Conservation (phyloP, 1,140 invertebrate species). For the Tigriopus japonicus region DNA sequence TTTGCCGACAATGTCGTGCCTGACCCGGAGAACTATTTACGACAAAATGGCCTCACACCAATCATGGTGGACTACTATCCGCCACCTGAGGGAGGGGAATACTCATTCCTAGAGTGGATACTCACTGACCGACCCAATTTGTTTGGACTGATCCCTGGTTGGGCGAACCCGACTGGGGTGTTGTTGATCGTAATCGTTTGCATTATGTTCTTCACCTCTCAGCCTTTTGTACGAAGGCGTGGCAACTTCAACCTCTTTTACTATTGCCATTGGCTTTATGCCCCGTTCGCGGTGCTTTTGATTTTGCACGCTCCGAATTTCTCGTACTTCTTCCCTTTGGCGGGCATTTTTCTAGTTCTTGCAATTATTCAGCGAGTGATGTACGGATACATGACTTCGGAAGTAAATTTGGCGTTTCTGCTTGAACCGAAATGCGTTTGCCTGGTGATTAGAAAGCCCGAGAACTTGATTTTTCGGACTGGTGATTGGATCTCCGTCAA, state of each 20-base stretch:
- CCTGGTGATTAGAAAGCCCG: slow-evolving; percentile 54
- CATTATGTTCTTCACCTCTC: slow-evolving; percentile 62
- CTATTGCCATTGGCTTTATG: slow-evolving; percentile 76
- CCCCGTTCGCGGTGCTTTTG: slow-evolving; percentile 65
- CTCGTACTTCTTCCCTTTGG: slow-evolving; percentile 83
- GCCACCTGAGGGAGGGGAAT: not conserved
- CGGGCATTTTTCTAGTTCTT: slow-evolving; percentile 53
- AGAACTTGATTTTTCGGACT: slow-evolving; percentile 66
- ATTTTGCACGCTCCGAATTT: slow-evolving; percentile 78
- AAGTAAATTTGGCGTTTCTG: slow-evolving; percentile 26
- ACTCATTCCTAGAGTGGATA: slow-evolving; percentile 41
- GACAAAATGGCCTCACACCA: not conserved
- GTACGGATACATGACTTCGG: slow-evolving; percentile 27
- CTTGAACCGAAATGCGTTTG: slow-evolving; percentile 1
- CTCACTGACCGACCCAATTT: slow-evolving; percentile 48
- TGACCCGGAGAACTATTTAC: not conserved
- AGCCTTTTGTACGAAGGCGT: slow-evolving; percentile 61
- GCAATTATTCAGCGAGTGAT: slow-evolving; percentile 48
- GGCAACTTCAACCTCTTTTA: slow-evolving; percentile 90
- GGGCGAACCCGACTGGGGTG: slow-evolving; percentile 68
- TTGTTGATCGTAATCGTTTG: slow-evolving; percentile 46
- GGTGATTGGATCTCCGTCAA: slow-evolving; percentile 90
- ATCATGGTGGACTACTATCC: not conserved
- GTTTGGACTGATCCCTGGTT: slow-evolving; percentile 53
- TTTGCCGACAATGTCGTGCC: slow-evolving; percentile 31